Conservation (phyloP, 2,888 invertebrate genomes). For the Dasysyrphus albostriatus region DNA sequence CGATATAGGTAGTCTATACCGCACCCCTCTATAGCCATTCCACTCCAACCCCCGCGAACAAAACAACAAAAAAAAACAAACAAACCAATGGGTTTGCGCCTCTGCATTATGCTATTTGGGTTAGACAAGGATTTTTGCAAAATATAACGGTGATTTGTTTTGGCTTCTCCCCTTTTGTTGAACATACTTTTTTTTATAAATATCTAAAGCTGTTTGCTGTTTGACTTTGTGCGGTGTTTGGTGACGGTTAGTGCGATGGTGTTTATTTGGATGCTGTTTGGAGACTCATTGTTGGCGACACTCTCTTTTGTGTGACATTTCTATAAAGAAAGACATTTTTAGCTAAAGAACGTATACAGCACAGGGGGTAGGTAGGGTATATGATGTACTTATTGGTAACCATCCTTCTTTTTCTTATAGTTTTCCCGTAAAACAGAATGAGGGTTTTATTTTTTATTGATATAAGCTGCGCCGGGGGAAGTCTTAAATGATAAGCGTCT, state of each 20-base stretch:
- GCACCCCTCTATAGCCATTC: not conserved
- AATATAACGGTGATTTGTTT: conserved; percentile 63
- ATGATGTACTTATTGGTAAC: not conserved
- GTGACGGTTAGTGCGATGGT: conserved; percentile 5
- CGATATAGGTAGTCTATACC: not conserved
- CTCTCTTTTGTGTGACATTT: conserved; percentile 24
- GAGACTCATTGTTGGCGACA: conserved; percentile 13
- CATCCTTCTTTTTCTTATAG: not conserved
- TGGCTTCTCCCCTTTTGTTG: conserved; percentile 32
- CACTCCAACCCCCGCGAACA: conserved; percentile 8
- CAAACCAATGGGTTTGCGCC: conserved; percentile 25
- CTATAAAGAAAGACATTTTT: not conserved
- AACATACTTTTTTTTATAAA: not conserved
- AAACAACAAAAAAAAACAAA: not conserved
- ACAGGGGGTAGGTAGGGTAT: not conserved
- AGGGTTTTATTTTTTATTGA: conserved; percentile 6
- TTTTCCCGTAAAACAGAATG: not conserved
- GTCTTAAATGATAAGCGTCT: conserved; percentile 26
- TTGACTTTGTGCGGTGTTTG: conserved; percentile 36
- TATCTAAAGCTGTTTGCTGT: conserved; percentile 25
- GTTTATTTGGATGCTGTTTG: conserved; percentile 34
- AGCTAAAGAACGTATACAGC: not conserved
- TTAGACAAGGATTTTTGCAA: conserved; percentile 49
- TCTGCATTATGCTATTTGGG: conserved; percentile 65
- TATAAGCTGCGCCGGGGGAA: conserved; percentile 20